Conservation (phyloP, 2,113 vertebrate genomes). For the mouse (Mus musculus) region DNA sequence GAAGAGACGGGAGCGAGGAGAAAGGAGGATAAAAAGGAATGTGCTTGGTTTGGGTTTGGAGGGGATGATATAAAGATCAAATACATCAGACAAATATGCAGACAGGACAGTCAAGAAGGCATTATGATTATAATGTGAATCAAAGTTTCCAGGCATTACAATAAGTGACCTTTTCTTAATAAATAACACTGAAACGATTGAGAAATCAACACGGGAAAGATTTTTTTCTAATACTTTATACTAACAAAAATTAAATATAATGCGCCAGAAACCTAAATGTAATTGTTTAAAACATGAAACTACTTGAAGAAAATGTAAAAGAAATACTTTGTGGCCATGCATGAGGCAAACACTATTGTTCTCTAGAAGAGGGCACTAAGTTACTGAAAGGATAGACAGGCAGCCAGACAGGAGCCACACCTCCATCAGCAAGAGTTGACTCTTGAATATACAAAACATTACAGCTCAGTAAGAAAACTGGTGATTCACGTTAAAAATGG, state of each 20-base stretch:
- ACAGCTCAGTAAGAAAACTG: not conserved
- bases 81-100: not conserved
- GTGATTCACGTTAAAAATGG: not conserved
- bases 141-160: not conserved
- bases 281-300: not conserved
- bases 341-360: not conserved
- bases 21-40: not conserved
- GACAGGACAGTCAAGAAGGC: not conserved
- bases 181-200: not conserved
- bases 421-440: not conserved
- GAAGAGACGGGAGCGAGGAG: too few species aligned
- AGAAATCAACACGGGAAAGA: not conserved
- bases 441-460: not conserved
- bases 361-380: not conserved
- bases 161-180: not conserved
- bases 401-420: not conserved
- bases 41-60: not conserved
- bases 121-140: not conserved
- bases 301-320: not conserved
- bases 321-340: not conserved
- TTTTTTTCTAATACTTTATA: not conserved
- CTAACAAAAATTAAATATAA: conserved; percentile 15
- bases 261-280: not conserved
- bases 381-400: not conserved
- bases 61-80: not conserved